phyloP scores from a whole-genome alignment of 2,797 vertebrate species.

The Micropoecilia bifurca region DNA sequence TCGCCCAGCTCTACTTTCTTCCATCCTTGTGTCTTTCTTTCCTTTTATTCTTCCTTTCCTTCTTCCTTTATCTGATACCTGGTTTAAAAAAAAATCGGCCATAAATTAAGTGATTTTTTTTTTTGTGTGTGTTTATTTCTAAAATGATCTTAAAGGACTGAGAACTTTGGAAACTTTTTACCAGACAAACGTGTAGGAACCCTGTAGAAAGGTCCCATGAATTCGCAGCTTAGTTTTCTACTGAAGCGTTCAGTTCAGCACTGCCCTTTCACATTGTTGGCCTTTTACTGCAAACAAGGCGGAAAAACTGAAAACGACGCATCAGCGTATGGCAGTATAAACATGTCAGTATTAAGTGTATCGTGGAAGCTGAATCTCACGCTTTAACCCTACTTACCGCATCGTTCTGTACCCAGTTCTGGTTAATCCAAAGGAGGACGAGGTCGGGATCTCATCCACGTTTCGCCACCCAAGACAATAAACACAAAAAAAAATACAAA shows the following conservation, averaged over 20 bases:
- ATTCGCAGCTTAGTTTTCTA: conserved; percentile 32
- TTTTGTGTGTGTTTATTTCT: not conserved
- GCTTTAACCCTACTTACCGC: conserved; percentile 25
- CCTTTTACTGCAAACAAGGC: conserved; percentile 42
- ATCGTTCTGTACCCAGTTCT: conserved; percentile 53
- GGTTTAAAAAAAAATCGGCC: not conserved
- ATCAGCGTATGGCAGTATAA: conserved; percentile 35
- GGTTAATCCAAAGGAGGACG: conserved; percentile 67
- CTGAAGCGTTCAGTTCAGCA: conserved; percentile 39
- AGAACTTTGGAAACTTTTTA: not conserved
- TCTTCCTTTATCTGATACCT: not conserved
- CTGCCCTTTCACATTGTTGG: conserved; percentile 39
- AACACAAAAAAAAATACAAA: conserved; percentile 37
- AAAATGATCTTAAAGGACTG: not conserved
- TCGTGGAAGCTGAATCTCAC: conserved; percentile 33
- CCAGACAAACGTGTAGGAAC: not conserved
- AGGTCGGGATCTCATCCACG: conserved; percentile 36
- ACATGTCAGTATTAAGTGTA: conserved; percentile 36
- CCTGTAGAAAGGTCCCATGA: conserved; percentile 9
- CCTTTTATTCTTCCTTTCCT: not conserved
- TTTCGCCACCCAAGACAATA: conserved; percentile 30
- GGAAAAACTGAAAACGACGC: conserved; percentile 12
- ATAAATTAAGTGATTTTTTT: not conserved
- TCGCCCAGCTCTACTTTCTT: not conserved
- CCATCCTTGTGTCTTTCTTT: not conserved